Evolutionary conservation across 2,888 invertebrate genomes (phyloP).

Genomic region (Tholera decimalis): DNA sequence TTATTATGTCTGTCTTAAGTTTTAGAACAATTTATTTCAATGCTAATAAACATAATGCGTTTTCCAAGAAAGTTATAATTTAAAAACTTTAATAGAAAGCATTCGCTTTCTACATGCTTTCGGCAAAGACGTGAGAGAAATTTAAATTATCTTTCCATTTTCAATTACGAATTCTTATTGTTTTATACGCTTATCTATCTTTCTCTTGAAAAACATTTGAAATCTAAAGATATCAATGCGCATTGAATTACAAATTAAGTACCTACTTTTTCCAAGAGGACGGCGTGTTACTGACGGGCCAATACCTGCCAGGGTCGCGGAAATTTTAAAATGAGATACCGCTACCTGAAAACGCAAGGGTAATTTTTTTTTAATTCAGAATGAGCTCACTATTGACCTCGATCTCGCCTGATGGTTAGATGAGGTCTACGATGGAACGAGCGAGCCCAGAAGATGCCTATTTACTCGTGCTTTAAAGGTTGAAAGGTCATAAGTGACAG

Average conservation of each 20-base stretch:
- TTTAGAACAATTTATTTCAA: not conserved
- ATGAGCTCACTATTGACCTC: too few species aligned
- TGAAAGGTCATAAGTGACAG: too few species aligned
- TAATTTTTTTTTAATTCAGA: too few species aligned
- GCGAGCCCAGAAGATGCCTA: too few species aligned
- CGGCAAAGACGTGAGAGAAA: not conserved
- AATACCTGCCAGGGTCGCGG: too few species aligned
- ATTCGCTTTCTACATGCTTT: not conserved
- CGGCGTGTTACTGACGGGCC: too few species aligned
- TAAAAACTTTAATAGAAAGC: slow-evolving; percentile 1
- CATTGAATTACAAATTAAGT: not conserved
- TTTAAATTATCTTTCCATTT: not conserved
- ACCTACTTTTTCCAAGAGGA: too few species aligned
- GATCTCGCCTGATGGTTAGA: too few species aligned
- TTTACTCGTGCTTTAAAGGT: too few species aligned
- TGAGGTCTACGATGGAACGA: too few species aligned
- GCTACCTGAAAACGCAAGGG: too few species aligned
- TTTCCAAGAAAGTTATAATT: slow-evolving; percentile 12
- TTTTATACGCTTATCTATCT: not conserved
- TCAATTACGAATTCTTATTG: not conserved
- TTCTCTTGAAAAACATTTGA: not conserved
- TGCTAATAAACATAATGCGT: not conserved
- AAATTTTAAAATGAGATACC: too few species aligned
- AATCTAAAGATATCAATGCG: not conserved
- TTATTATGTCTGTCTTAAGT: not conserved